Conservation (phyloP, 1,140 invertebrate genomes). For the Glomeris maerens region DNA sequence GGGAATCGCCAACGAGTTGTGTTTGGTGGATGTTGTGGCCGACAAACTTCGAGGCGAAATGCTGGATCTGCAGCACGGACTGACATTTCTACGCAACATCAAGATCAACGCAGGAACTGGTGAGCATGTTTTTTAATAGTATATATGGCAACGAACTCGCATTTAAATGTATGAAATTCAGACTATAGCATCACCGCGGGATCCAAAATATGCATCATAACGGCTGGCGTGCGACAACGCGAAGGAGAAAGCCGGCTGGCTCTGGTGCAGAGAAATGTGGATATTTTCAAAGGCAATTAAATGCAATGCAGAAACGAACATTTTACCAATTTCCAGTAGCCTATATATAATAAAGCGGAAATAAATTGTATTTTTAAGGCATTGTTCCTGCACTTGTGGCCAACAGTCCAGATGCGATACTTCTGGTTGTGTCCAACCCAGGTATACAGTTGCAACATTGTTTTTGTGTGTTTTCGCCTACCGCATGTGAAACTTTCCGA, state of each 20-base stretch:
- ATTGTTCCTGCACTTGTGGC: conserved; percentile 69
- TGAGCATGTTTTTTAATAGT: conserved; percentile 19
- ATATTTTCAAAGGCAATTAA: conserved; percentile 54
- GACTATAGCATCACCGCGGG: conserved; percentile 62
- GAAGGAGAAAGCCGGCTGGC: conserved; percentile 69
- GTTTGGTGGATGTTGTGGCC: conserved; percentile 54
- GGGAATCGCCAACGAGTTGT: conserved; percentile 64
- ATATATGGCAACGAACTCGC: no score
- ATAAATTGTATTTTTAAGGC: conserved; percentile 20
- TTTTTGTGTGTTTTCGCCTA: not conserved
- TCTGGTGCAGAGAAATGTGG: conserved; percentile 73
- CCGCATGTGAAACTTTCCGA: not conserved
- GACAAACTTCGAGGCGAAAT: conserved; percentile 78
- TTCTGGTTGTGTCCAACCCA: conserved; percentile 82
- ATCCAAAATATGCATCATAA: conserved; percentile 70
- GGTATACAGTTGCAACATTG: conserved; percentile 25
- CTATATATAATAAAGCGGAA: not conserved
- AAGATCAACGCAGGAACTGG: conserved; percentile 57
- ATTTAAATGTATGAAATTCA: conserved; percentile 20
- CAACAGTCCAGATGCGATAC: conserved; percentile 67
- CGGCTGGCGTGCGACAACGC: conserved; percentile 71
- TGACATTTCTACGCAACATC: conserved; percentile 62
- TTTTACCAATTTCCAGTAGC: no score
- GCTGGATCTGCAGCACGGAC: conserved; percentile 76
- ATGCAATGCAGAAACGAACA: not conserved